Evolutionary conservation across 1,140 invertebrate species (phyloP), one percentile per base, ranked within the genome.

Genomic region (Ericerus pela): DNA sequence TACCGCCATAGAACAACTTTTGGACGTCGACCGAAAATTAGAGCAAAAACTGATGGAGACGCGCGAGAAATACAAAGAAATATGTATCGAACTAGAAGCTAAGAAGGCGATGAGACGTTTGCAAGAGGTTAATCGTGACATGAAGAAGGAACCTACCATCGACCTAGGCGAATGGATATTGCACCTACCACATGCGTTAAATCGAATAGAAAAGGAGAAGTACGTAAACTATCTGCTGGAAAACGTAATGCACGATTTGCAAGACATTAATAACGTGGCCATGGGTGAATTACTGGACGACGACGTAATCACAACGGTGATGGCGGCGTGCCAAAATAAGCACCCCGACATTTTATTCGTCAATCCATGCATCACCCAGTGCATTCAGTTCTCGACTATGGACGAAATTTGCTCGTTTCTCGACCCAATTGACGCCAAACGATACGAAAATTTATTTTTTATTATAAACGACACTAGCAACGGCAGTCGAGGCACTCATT

Each of bases 221-320:
- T 47, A 47, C 41, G 41, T 47, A 4, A 24, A 47, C 26, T 47
- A 47, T 14, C 41, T 47, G 12, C 22, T 47, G 5, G 26, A 24
- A 8, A 47, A 47, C 16, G 14, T 47, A 47, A 18, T 47, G 10
- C 41, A 47, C 41, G 41, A 47, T 47, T 47, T 47, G 16, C 41
- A 47, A 3, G 41, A 47, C 41, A 47, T 47, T 24, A 47, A 47
- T 47, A 47, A 47, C 20, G 41, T 47, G 26, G 41, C 41, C 10
- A 47, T 47, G 41, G 41, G 41, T 2, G 41, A 47, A 24, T 24
- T 47, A 10, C 18, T 47, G 12, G 41, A 47, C 14, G 41, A 47
- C 41, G 41, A 47, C 14, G 41, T 47, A 2, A 47, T 47, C 20
- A 47, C 41, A 2, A 47, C 41, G 20, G 41, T 47, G 22, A 47